A percentile compares a stretch with the other conserved stretches of the same genome.
Conservation (phyloP, 1,140 invertebrate genomes). For the Lanistes nyassanus region DNA sequence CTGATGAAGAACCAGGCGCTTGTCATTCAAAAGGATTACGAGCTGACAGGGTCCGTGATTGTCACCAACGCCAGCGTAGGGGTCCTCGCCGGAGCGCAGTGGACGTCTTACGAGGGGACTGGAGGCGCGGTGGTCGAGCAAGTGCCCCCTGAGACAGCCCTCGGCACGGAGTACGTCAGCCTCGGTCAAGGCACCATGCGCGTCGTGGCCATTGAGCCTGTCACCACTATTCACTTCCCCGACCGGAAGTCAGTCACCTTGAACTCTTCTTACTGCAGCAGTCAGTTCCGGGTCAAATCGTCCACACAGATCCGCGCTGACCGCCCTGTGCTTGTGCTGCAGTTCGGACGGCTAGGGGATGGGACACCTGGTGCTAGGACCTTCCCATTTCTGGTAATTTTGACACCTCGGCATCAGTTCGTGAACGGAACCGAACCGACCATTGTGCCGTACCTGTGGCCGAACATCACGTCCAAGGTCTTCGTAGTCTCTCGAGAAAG, state of each 20-base stretch:
- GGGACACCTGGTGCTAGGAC: no score
- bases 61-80: neutral
- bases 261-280: neutral
- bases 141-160: neutral
- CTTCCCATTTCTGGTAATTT: no score
- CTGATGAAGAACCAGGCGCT: neutral
- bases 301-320: neutral
- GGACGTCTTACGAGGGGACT: conserved; percentile 11
- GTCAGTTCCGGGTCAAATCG: neutral
- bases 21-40: neutral
- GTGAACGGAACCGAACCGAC: no score
- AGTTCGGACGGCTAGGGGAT: neutral
- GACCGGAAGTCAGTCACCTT: neutral
- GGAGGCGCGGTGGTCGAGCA: conserved; percentile 4
- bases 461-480: no score
- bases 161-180: conserved; percentile 5
- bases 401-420: no score
- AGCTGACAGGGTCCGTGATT: neutral
- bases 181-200: neutral
- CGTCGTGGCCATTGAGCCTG: conserved; percentile 9
- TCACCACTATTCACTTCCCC: neutral
- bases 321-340: neutral
- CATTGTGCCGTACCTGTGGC: no score
- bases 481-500: no score
- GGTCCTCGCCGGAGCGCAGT: conserved; percentile 15